Evolutionary conservation across 2,888 invertebrate species (phyloP), one percentile per base, ranked within the genome.

Genomic region (Icerya purchasi): DNA sequence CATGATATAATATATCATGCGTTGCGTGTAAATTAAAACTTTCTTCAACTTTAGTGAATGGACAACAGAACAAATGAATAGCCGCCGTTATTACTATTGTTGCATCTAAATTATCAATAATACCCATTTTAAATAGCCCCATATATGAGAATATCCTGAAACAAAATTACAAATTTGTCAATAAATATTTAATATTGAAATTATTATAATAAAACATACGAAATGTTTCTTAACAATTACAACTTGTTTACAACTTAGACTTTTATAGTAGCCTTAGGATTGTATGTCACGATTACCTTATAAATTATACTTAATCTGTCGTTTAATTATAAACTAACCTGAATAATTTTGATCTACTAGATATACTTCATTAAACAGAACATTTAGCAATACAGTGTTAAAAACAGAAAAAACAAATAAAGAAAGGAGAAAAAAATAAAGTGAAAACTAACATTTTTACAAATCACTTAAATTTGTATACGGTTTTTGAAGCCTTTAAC

Each of bases 1-100:
- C 79, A 71, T 91, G 83, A 73, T 89, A 93, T 55, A 98, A 75
- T 68, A 98, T 79, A 74, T 99, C 98, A 74, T 99, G 98, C 72
- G 87, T 86, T 22, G 98, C 97, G 76, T 99, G 98, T 61, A 96
- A 76, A 75, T 96, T 97, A 72, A 99, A 99, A 74, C 96, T 97
- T 76, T 99, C 98, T 74, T 98, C 98, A 57, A 98, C 98, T 82
- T 99, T 97, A 2, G 94, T 96, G 71, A 85, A 96, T 58, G 97
- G 97, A 69, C 93, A 92, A 67, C 86, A 78, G 63, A 90, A 71
- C 61, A 94, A 74, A 72, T 91, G 88, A 66, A 84, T 78, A 66
- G 81, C 78, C 62, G 86, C 84, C 66, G 86, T 77, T 65, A 86
- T 73, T 70, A 84, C 79, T 67, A 86, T 73, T 71, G 86, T 74